Evolutionary conservation across 2,797 vertebrate genomes (phyloP), one percentile per base, ranked within the genome.

Genomic region (Cyprinella venusta): DNA sequence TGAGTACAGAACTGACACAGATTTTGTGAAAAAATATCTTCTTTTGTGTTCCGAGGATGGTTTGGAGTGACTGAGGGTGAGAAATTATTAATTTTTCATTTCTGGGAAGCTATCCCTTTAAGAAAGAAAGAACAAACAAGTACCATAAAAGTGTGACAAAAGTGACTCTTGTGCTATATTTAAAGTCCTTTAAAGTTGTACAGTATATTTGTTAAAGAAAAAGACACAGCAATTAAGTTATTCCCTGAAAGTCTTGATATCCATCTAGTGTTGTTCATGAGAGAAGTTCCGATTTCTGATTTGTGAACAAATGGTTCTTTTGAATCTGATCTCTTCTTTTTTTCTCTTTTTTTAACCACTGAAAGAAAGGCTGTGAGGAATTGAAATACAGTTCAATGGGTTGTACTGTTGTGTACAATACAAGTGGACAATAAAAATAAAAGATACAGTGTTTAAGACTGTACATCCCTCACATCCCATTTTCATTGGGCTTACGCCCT

Each of bases 401-500:
- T 42, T 21, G 59, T 64, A 42, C 8, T 30, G 21, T 38, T 15
- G 33, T 18, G 21, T 26, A 26, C 50, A 24, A 24, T 38, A 69
- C 6, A 42, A 68, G 21, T 24, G 38, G 63, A 64, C 26, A 4
- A 30, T n/a, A 30, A 1, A 26, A 33, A 52, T n/a, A 54, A 74
- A 12, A 21, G 26, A 0, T 48, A 16, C 30, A 9, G 18, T 54
- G 26, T 54, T 18, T 33, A 52, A 16, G 5, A 8, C 30, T 54
- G 63, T 67, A 18, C 45, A 10, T 68, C 21, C 21, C 50, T 56
- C 64, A 30, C 36, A 2, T 4, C 33, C 48, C 12, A 36, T 69
- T 69, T 40, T 18, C 18, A 56, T 59, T 71, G 90, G 1, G 87
- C 92, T 72, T 70, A 12, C 1, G 54, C 61, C 19, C 8, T 30